These are phyloP conservation scores for Coluber constrictor DNA, from an alignment of 2,797 vertebrate genomes.

Conservation along the genomic window DNA sequence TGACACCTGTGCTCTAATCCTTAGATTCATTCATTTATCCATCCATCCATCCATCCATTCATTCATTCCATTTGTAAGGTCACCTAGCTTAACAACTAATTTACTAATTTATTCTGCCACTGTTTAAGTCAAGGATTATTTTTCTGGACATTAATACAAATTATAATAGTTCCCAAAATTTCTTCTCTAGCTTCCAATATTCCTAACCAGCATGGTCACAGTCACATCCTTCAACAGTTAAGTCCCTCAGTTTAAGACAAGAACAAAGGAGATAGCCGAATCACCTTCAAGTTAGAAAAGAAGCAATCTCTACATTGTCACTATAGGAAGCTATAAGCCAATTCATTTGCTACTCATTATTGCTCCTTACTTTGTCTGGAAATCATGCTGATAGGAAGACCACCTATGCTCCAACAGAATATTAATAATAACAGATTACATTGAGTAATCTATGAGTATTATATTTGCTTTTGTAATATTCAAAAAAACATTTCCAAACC, in stretches of 20 bases:
- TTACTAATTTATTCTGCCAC: background rate
- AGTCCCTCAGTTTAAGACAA: background rate
- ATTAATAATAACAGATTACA: constrained; percentile 35
- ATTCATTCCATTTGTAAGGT: background rate
- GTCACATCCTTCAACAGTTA: background rate
- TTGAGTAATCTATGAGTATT: constrained; percentile 8
- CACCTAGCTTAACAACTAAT: background rate
- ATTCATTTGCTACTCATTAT: constrained; percentile 38
- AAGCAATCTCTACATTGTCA: background rate
- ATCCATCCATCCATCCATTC: background rate
- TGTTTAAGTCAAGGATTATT: background rate
- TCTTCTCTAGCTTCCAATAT: background rate
- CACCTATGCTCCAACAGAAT: constrained; percentile 30
- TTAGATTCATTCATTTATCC: background rate
- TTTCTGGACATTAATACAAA: background rate
- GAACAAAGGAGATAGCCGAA: background rate
- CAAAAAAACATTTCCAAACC: constrained; percentile 50
- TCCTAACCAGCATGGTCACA: background rate
- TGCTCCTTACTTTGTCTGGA: constrained; percentile 42
- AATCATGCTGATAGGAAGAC: constrained; percentile 37
- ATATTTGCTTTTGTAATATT: constrained; percentile 21
- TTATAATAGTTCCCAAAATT: background rate
- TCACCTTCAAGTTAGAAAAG: background rate
- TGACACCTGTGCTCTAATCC: too few relatives aligned
- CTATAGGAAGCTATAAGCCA: constrained; percentile 21